Base-by-base conservation (phyloP, 1,140 invertebrate species). In the Bombus haemorrhoidalis region DNA sequence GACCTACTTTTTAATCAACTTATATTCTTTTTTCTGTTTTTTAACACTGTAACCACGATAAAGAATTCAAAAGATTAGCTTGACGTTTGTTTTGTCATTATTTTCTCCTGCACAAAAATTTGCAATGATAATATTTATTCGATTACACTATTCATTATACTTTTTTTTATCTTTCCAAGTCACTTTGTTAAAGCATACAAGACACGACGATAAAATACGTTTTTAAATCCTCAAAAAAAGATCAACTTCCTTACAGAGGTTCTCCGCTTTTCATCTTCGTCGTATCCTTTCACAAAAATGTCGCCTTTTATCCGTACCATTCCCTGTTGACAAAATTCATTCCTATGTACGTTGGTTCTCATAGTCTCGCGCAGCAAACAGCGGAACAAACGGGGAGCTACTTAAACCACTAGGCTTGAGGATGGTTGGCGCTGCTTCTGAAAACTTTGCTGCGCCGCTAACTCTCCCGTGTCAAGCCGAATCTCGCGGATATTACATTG, bases 401-500 rank as follows among this genome's bases (percentile, higher is more conserved):
- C 32, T 62, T 62, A 62, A 47, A 59, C 10, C 66, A n/a, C 59
- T 28, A 62, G 53, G 41, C 39, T 47, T 28, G 71, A 68, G 62
- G 57, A 81, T 81, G 83, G 84, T 86, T 81, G 87, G 81, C 82
- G 64, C 37, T 79, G 81, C 84, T 85, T 86, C 68, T 47, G 89
- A 91, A 91, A 91, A 91, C 90, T 90, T 90, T 84, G 86, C 68
- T 68, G 57, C 71, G 68, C 79, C 80, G 82, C 66, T 82, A 86
- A 90, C 89, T 90, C 87, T 79, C 39, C 77, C 84, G 86, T 88
- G 90, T 90, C 90, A 91, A 88, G 89, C 76, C 86, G 85, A 91
- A 90, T 91, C 89, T 87, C 90, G 90, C 88, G 91, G 91, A 92
- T 92, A 92, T 92, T 92, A 92, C 91, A 92, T 92, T 92, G 91